Conservation (phyloP, 2,888 invertebrate genomes). For the Yponomeuta malinellus region DNA sequence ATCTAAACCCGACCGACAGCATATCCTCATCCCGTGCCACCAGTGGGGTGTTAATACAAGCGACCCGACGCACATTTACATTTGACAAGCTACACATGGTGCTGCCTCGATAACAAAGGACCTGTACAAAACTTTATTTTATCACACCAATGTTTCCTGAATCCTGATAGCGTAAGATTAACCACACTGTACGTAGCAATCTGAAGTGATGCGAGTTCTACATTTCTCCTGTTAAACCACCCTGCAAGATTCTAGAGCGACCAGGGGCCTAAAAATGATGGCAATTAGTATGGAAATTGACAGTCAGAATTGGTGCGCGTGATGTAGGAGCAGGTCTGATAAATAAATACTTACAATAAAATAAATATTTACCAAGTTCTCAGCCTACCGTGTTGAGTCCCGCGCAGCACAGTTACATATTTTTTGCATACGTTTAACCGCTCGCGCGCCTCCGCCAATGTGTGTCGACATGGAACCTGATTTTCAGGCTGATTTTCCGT, state of each 20-base stretch:
- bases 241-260: too few species aligned
- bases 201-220: too few species aligned
- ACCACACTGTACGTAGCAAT: too few species aligned
- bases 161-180: too few species aligned
- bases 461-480: not conserved
- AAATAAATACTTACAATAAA: too few species aligned
- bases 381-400: not conserved
- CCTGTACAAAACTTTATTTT: conserved; percentile 5
- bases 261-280: too few species aligned
- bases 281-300: too few species aligned
- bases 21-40: not conserved
- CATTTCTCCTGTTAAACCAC: too few species aligned
- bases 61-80: conserved; percentile 33
- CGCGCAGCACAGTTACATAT: conserved; percentile 36
- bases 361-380: not conserved
- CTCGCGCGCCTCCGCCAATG: not conserved
- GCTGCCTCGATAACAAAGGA: not conserved
- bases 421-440: conserved; percentile 39
- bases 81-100: conserved; percentile 31
- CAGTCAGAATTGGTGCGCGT: too few species aligned
- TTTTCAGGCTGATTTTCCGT: not conserved
- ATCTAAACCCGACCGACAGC: not conserved
- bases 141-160: too few species aligned
- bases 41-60: conserved; percentile 9
- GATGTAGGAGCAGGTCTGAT: too few species aligned